Percentiles rank a stretch among this genome's conserved stretches.
phyloP scores from a whole-genome alignment of 2,113 vertebrate species.

The Coturnix japonica region DNA sequence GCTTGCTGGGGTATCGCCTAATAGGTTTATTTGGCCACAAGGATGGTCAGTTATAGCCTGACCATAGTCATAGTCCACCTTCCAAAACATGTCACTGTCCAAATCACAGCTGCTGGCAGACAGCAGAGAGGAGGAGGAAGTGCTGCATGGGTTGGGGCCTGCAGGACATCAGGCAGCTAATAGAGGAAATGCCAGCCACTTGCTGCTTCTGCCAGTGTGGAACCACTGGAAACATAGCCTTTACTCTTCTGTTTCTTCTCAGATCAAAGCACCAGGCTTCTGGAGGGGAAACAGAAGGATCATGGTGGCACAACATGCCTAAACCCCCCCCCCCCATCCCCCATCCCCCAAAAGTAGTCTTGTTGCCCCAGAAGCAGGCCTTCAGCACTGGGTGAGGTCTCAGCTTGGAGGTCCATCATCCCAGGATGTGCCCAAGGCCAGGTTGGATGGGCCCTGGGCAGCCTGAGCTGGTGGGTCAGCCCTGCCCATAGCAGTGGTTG shows the following conservation, averaged over 20 bases:
- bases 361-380: neutral
- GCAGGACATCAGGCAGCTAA: no score
- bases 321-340: accelerated
- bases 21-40: neutral
- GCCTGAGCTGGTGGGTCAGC: neutral
- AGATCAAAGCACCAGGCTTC: neutral
- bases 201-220: no score
- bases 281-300: neutral
- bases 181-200: no score
- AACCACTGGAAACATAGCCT: neutral
- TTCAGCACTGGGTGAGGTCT: neutral
- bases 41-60: neutral
- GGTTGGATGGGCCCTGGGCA: neutral
- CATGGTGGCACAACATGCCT: neutral
- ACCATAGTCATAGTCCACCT: no score
- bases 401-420: accelerated
- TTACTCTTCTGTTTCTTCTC: neutral
- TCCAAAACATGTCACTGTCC: no score
- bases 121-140: no score
- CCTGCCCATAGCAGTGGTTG: neutral
- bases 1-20: neutral
- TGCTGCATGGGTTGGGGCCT: no score
- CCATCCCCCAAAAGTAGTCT: no score
- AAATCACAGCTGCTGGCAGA: no score
- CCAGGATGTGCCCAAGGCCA: neutral